Evolutionary conservation across 2,797 vertebrate genomes (phyloP), one percentile per base, ranked within the genome.

Genomic region (Alectoris magna): DNA sequence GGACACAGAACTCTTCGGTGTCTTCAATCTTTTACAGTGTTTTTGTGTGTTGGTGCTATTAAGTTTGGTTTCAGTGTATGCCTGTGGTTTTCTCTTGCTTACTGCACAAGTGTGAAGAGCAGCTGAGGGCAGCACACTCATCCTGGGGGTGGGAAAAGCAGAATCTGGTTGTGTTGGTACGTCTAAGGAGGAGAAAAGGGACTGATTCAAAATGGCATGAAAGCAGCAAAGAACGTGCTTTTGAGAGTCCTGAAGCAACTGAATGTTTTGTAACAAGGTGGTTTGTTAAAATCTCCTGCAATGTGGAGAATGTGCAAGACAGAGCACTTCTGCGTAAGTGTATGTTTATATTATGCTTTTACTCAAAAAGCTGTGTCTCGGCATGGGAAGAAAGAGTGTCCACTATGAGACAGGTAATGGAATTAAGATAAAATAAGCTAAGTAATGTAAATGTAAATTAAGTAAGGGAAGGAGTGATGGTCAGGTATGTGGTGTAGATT

Each of bases 181-280:
- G 27, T 73, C 49, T 26, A 14, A 86, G 44, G 27, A 18, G 4
- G 19, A 43, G 4, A 2, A 3, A 24, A 73, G 44, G 7, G 34
- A 5, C 31, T 58, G 48, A 49, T 62, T 87, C 19, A 29, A 67
- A 82, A 69, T 56, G 17, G 16, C 59, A 3, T 38, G 49, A 83
- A 72, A 85, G 26, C 49, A 79, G 58, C 27, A 62, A 74, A 63
- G 41, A 87, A 80, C n/a, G 39, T 59, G 76, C 13, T 59, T 88
- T 43, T 53, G 66, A 60, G 81, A 87, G 58, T 59, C 84, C 78
- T 75, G 72, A 53, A 89, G 90, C 36, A 0, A 66, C 14, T 11
- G 51, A 72, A 14, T 92, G 67, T 81, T 92, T 87, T 85, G 48
- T 91, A 91, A 39, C 62, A 67, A 84, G 71, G 15, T 91, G 44